A percentile compares a stretch with the other conserved stretches of the same genome.
These are phyloP conservation scores for Neogale vison DNA, from an alignment of 2,113 vertebrate species.

Conservation along the genomic window DNA sequence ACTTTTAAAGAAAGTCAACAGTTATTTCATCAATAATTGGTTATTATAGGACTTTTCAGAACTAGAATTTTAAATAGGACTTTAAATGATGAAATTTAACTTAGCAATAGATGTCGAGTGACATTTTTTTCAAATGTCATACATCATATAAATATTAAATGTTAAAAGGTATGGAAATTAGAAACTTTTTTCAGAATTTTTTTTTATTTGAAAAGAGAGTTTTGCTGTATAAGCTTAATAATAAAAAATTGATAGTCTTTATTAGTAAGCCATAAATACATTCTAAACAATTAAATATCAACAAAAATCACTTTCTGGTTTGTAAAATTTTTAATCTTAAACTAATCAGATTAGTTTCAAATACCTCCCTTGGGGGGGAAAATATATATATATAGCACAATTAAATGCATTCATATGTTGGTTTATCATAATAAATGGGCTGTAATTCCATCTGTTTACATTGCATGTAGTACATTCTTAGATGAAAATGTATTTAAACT, in stretches of 20 bases:
- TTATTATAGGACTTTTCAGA: background rate
- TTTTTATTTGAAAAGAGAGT: background rate
- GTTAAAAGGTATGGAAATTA: constrained; percentile 14
- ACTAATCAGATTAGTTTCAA: constrained; percentile 20
- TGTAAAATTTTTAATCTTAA: constrained; percentile 52
- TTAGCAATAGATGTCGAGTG: background rate
- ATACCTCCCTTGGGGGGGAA: background rate
- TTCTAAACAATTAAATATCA: constrained; percentile 36
- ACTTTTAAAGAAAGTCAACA: constrained; percentile 29
- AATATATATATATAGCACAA: background rate
- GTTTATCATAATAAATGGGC: constrained; percentile 62
- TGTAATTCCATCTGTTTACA: constrained; percentile 63
- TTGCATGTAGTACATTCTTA: constrained; percentile 71
- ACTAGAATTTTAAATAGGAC: constrained; percentile 55
- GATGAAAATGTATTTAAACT: constrained; percentile 56
- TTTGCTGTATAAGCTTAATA: constrained; percentile 36
- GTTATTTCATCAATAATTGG: constrained; percentile 12
- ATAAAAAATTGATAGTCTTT: background rate
- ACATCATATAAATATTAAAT: background rate
- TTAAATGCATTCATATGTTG: constrained; percentile 65
- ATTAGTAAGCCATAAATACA: constrained; percentile 7
- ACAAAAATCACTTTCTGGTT: constrained; percentile 57
- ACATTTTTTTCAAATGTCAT: background rate
- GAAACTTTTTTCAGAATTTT: background rate
- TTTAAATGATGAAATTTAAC: constrained; percentile 17